Percentiles rank a stretch among this genome's conserved stretches.
phyloP scores from a whole-genome alignment of 1,140 invertebrate genomes.

The Planococcus citri region DNA sequence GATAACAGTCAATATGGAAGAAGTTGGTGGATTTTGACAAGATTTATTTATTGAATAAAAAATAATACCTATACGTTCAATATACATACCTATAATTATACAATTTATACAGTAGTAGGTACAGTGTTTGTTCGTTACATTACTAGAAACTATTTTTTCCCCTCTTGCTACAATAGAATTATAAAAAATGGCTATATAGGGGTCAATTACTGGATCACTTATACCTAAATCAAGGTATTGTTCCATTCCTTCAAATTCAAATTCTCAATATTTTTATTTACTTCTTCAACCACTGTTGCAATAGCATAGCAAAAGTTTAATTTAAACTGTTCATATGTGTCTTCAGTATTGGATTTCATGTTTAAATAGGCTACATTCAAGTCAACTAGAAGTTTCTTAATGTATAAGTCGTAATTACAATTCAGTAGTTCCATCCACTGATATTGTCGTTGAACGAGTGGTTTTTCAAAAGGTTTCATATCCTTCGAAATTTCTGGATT shows the following conservation, averaged over 20 bases:
- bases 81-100: too few species aligned
- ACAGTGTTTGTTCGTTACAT: too few species aligned
- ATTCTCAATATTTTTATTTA: background rate
- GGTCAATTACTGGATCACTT: background rate
- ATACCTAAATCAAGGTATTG: background rate
- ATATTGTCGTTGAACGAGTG: background rate
- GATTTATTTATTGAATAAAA: too few species aligned
- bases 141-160: background rate
- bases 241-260: conserved; percentile 1
- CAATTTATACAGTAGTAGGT: too few species aligned
- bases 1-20: too few species aligned
- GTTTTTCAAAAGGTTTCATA: background rate
- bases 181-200: background rate
- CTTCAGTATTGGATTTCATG: background rate
- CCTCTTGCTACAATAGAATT: background rate
- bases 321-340: background rate
- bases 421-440: conserved; percentile 6
- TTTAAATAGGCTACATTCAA: background rate
- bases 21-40: too few species aligned
- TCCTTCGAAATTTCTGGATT: background rate
- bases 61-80: too few species aligned
- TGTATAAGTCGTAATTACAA: background rate
- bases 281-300: background rate
- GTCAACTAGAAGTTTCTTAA: background rate
- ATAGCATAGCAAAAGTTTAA: background rate